These are phyloP conservation scores for Aleiodes leptofemur DNA, from an alignment of 2,888 invertebrate species.

Conservation along the genomic window DNA sequence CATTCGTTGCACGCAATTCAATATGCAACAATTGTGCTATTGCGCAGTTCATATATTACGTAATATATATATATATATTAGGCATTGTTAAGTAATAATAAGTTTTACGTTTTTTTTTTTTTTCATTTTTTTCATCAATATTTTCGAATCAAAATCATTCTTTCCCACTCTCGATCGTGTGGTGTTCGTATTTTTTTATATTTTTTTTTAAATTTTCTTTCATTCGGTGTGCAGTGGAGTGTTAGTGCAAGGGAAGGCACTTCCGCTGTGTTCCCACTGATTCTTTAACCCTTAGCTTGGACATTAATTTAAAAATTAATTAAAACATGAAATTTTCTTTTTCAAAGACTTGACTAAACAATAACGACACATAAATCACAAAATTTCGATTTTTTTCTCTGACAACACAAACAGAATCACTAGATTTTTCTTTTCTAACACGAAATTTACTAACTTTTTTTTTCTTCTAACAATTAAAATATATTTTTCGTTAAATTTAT, in stretches of 20 bases:
- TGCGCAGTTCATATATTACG: constrained; percentile 60
- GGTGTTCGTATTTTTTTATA: constrained; percentile 50
- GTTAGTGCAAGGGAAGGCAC: constrained; percentile 75
- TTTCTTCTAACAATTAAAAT: constrained; percentile 1
- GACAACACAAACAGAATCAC: constrained; percentile 20
- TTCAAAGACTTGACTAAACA: constrained; percentile 10
- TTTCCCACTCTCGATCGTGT: constrained; percentile 50
- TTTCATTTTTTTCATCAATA: constrained; percentile 24
- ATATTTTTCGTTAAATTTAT: constrained; percentile 19
- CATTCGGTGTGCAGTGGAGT: constrained; percentile 62
- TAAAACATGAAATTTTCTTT: constrained; percentile 31
- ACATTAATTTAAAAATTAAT: constrained; percentile 50
- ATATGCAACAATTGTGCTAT: constrained; percentile 68
- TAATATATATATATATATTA: constrained; percentile 51
- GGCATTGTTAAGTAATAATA: constrained; percentile 58
- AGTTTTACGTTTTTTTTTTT: constrained; percentile 55
- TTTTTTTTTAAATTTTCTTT: background rate
- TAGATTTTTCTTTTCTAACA: constrained; percentile 14
- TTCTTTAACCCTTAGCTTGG: constrained; percentile 58
- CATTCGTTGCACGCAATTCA: constrained; percentile 70
- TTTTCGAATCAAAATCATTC: constrained; percentile 37
- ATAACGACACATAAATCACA: constrained; percentile 24
- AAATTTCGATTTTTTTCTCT: constrained; percentile 39
- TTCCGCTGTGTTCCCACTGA: constrained; percentile 68
- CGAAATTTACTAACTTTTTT: constrained; percentile 19